Evolutionary conservation across 2,113 vertebrate genomes (phyloP).

Genomic region (Psittacula cyanocephala): DNA sequence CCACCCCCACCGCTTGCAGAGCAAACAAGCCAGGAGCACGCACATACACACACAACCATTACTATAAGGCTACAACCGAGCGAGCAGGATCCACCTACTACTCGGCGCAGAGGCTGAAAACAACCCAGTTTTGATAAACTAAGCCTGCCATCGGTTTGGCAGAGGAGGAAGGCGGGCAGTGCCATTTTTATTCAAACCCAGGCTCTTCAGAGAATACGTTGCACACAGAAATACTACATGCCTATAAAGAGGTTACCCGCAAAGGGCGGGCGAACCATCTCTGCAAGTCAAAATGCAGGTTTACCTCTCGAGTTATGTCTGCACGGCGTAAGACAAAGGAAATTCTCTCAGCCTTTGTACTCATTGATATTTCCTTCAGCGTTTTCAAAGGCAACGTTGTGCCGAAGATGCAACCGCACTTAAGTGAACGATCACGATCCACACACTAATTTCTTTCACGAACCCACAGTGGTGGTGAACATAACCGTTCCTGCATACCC

Average conservation of each 20-base stretch:
- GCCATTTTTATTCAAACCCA: not conserved
- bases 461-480: not conserved
- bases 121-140: not conserved
- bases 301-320: not conserved
- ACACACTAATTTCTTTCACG: not conserved
- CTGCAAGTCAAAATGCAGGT: not conserved
- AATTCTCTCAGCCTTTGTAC: not conserved
- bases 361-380: no score
- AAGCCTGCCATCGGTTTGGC: not conserved
- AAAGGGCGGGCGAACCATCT: not conserved
- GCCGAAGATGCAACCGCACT: not conserved
- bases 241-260: not conserved
- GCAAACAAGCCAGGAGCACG: not conserved
- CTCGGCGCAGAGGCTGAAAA: not conserved
- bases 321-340: not conserved
- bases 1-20: not conserved
- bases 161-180: not conserved
- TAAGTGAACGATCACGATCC: not conserved
- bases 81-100: constrained; percentile 6
- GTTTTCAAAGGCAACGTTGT: not conserved
- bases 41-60: not conserved
- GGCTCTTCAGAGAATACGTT: not conserved
- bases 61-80: constrained; percentile 33
- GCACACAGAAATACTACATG: not conserved
- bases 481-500: not conserved